Percentiles rank a stretch among this genome's conserved stretches.
Evolutionary conservation across 2,797 vertebrate species (phyloP).

Genomic region (Picus viridis): DNA sequence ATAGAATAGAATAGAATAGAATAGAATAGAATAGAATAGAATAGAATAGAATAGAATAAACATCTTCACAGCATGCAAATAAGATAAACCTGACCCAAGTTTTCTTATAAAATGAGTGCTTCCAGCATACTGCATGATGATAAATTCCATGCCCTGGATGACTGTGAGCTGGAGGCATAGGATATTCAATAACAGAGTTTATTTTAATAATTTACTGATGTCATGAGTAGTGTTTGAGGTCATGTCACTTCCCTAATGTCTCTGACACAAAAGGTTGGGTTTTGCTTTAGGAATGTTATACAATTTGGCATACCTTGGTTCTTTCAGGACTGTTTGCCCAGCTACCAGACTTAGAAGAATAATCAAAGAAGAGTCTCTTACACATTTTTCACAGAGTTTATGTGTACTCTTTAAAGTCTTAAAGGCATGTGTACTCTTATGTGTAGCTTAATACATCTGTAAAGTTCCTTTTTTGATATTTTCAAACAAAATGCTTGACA

Average conservation of each 20-base stretch:
- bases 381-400: not conserved
- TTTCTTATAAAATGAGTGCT: not conserved
- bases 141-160: not conserved
- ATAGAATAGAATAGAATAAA: too few relatives aligned
- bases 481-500: not conserved
- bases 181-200: not conserved
- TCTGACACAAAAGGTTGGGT: not conserved
- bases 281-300: not conserved
- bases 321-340: not conserved
- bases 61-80: not conserved
- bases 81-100: not conserved
- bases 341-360: not conserved
- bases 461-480: not conserved
- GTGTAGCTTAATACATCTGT: not conserved
- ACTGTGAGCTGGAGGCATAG: not conserved
- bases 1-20: too few relatives aligned
- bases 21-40: too few relatives aligned
- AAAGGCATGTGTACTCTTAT: too few relatives aligned
- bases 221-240: constrained; percentile 1
- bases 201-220: not conserved
- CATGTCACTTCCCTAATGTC: not conserved
- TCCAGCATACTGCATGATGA: not conserved
- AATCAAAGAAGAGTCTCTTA: not conserved
- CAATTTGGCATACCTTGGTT: not conserved
- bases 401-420: not conserved